Evolutionary conservation across 2,888 invertebrate genomes (phyloP).

Genomic region (Leucoptera coffeella): DNA sequence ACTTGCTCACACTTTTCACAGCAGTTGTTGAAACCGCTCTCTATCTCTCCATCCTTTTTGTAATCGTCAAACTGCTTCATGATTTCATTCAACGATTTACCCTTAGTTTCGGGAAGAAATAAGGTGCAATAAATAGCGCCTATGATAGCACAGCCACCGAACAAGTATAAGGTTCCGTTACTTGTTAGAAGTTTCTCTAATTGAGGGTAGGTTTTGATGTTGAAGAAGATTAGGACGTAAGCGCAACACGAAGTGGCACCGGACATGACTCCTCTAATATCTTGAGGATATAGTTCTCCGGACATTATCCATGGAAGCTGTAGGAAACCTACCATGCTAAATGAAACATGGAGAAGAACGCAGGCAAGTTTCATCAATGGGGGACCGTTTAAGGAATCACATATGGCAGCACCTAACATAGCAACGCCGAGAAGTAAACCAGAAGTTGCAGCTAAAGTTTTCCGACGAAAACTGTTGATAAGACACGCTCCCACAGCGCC

Average conservation of each 20-base stretch:
- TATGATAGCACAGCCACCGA: constrained; percentile 52
- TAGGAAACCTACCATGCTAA: constrained; percentile 68
- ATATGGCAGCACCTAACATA: constrained; percentile 59
- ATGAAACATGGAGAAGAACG: constrained; percentile 61
- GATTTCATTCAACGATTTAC: constrained; percentile 61
- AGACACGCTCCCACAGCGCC: constrained; percentile 61
- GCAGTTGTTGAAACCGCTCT: constrained; percentile 17
- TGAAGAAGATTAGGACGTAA: constrained; percentile 62
- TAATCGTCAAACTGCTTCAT: constrained; percentile 55
- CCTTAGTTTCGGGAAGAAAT: constrained; percentile 65
- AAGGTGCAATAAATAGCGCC: constrained; percentile 56
- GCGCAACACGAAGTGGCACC: constrained; percentile 65
- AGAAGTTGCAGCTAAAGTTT: constrained; percentile 57
- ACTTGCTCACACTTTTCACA: background rate
- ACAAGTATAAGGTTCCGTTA: constrained; percentile 60
- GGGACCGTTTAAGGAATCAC: constrained; percentile 48
- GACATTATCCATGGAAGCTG: constrained; percentile 73
- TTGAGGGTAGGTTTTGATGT: constrained; percentile 65
- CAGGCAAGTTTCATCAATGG: constrained; percentile 49
- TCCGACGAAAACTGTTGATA: constrained; percentile 59
- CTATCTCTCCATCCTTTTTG: constrained; percentile 26
- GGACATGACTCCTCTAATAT: constrained; percentile 62
- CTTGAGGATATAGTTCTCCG: constrained; percentile 64
- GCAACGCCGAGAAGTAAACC: constrained; percentile 59
- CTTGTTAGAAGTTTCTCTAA: constrained; percentile 50